phyloP scores from a whole-genome alignment of 2,113 vertebrate species.

The Pluvianellus socialis region DNA sequence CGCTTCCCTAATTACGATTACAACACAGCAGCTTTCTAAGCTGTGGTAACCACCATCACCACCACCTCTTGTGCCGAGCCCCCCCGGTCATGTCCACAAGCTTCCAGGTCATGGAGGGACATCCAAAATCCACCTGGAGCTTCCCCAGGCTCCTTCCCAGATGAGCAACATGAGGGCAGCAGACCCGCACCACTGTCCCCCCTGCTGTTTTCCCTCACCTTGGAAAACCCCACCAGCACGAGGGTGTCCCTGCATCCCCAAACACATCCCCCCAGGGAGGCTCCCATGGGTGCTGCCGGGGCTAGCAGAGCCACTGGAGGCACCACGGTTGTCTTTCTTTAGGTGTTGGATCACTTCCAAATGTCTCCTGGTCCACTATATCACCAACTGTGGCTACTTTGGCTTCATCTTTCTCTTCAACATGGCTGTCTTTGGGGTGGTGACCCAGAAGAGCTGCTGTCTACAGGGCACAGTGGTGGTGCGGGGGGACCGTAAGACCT shows the following conservation, averaged over 20 bases:
- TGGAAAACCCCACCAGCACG: neutral
- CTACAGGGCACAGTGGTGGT: neutral
- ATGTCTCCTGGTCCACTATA: constrained; percentile 65
- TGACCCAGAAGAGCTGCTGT: constrained; percentile 73
- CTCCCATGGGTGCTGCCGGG: neutral
- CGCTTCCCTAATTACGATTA: neutral
- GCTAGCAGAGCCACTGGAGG: neutral
- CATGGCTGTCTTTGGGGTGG: constrained; percentile 60
- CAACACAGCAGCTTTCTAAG: neutral
- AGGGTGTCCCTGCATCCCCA: neutral
- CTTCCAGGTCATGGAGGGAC: neutral
- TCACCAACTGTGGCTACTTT: constrained; percentile 79
- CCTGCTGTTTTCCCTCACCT: neutral
- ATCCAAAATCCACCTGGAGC: neutral
- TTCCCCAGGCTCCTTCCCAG: neutral
- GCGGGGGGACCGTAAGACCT: neutral
- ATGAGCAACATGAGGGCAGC: accelerated
- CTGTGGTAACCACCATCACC: neutral
- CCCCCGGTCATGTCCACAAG: neutral
- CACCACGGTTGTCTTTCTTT: neutral
- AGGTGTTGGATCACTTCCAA: constrained; percentile 84
- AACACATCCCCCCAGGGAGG: neutral
- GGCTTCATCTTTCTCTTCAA: constrained; percentile 78
- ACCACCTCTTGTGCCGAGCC: neutral
- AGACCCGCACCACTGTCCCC: accelerated